A percentile compares a stretch with the other conserved stretches of the same genome.
These are phyloP conservation scores for Habrosyne pyritoides DNA, from an alignment of 2,888 invertebrate species.

Conservation along the genomic window DNA sequence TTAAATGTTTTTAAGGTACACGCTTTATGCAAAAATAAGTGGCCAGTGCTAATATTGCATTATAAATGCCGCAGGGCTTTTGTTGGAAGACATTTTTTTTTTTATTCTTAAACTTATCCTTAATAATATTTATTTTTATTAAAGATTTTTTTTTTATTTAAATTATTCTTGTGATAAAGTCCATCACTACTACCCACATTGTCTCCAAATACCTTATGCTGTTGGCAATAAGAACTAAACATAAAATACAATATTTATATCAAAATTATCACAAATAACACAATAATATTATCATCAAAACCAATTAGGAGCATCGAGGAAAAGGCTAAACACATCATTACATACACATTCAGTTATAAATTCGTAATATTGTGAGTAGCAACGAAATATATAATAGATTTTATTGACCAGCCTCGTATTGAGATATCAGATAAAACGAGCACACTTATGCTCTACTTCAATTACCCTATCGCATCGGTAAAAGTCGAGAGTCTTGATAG, in stretches of 20 bases:
- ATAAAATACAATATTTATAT: neutral
- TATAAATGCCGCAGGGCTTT: too few relatives aligned
- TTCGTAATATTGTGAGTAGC: constrained; percentile 14
- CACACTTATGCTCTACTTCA: constrained; percentile 49
- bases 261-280: neutral
- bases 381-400: constrained; percentile 43
- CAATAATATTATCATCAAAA: neutral
- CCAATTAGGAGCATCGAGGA: neutral
- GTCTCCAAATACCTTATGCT: too few relatives aligned
- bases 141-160: too few relatives aligned
- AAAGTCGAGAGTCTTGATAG: constrained; percentile 45
- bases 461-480: constrained; percentile 50
- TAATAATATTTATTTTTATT: too few relatives aligned
- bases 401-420: constrained; percentile 36
- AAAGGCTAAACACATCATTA: constrained; percentile 2
- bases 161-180: neutral
- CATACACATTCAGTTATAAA: constrained; percentile 34
- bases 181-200: too few relatives aligned
- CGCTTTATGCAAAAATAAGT: neutral
- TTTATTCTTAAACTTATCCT: too few relatives aligned
- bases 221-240: neutral
- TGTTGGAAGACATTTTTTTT: too few relatives aligned
- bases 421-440: constrained; percentile 49
- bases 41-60: neutral
- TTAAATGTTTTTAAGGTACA: neutral